These are phyloP conservation scores for Odocoileus virginianus DNA, from an alignment of 2,113 vertebrate species.

Conservation along the genomic window DNA sequence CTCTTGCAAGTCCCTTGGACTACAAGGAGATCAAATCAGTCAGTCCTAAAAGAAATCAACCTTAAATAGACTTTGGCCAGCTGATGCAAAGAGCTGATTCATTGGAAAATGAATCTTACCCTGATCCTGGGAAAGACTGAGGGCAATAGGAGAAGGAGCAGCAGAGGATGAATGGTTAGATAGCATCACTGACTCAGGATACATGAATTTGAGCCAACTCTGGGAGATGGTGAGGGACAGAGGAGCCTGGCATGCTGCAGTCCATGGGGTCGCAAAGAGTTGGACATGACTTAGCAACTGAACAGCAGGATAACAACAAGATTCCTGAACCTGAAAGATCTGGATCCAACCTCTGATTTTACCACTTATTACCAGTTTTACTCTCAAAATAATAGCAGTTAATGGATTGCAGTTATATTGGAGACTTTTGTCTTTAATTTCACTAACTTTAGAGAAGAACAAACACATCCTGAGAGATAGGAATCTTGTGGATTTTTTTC, in stretches of 20 bases:
- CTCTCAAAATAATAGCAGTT: not conserved
- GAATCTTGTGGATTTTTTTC: not conserved
- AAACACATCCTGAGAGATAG: not conserved
- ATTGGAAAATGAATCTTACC: not conserved
- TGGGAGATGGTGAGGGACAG: not conserved
- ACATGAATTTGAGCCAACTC: not conserved
- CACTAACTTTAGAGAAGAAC: not conserved
- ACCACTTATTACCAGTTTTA: not conserved
- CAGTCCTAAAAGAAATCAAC: not conserved
- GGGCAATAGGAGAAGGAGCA: not conserved
- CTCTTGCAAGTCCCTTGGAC: not conserved
- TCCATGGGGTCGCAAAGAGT: not conserved
- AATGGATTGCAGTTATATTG: not conserved
- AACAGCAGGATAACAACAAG: not conserved
- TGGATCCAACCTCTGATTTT: not conserved
- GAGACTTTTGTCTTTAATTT: not conserved
- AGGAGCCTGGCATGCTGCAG: not conserved
- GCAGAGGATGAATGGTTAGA: not conserved
- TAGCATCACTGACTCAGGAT: not conserved
- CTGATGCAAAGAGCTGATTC: not conserved
- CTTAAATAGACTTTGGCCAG: not conserved
- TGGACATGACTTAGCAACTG: not conserved
- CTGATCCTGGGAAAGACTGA: not conserved
- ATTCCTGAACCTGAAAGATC: not conserved
- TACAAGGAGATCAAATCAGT: not conserved